These are phyloP conservation scores for Zygaena filipendulae DNA, from an alignment of 2,888 invertebrate species.

Conservation along the genomic window DNA sequence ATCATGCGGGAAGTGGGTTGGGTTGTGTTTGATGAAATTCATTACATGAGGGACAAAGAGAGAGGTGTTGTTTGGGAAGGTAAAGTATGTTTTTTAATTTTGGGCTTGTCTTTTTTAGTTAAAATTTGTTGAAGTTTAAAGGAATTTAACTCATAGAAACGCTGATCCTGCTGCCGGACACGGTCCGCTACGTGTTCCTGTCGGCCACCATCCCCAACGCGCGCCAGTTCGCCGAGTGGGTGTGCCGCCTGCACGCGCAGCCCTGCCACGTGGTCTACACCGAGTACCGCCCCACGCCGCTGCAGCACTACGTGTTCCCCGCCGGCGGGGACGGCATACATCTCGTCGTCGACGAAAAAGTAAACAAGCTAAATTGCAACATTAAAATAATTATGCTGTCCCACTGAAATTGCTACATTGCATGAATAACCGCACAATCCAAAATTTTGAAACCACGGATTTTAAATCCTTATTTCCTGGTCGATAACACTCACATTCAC, in stretches of 20 bases:
- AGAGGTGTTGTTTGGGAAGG: conserved; percentile 99
- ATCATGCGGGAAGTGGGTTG: conserved; percentile 99
- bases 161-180: conserved; percentile 95
- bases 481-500: no score
- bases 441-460: no score
- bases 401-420: no score
- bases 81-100: conserved; percentile 20
- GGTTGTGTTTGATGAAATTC: conserved; percentile 99
- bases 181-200: conserved; percentile 97
- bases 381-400: no score
- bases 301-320: conserved; percentile 98
- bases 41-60: conserved; percentile 99
- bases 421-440: not conserved
- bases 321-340: conserved; percentile 96
- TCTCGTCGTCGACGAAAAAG: conserved; percentile 93
- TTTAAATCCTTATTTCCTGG: no score
- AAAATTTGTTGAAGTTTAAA: not conserved
- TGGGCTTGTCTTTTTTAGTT: not conserved
- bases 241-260: conserved; percentile 93
- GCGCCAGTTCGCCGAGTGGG: conserved; percentile 94
- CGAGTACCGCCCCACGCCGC: conserved; percentile 95
- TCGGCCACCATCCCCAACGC: conserved; percentile 99
- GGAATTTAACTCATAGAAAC: conserved; percentile 74
- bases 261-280: conserved; percentile 99
- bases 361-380: no score